These are phyloP conservation scores for Lithosia quadra DNA, from an alignment of 2,888 invertebrate species.

Conservation along the genomic window DNA sequence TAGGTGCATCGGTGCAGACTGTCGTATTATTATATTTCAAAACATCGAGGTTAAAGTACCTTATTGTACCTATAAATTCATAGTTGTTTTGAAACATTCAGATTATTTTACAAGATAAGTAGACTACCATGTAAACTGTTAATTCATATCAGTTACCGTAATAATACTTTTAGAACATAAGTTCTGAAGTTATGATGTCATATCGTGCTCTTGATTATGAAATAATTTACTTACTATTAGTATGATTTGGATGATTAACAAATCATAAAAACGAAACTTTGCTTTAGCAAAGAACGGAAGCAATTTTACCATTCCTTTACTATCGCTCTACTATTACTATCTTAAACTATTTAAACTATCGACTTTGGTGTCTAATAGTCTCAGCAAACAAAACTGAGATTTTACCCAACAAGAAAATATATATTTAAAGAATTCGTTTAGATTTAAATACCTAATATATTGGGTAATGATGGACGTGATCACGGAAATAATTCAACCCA, in stretches of 20 bases:
- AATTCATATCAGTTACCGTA: neutral
- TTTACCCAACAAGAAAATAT: neutral
- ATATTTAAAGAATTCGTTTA: neutral
- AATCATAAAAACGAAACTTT: too few species aligned
- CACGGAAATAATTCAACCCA: neutral
- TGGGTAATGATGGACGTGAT: neutral
- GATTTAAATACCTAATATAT: neutral
- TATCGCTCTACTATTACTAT: too few species aligned
- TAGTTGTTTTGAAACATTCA: slow-evolving; percentile 1
- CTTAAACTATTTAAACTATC: too few species aligned
- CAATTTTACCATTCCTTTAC: too few species aligned
- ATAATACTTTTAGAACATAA: neutral
- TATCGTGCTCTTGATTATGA: neutral
- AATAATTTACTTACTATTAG: too few species aligned
- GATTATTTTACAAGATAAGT: neutral
- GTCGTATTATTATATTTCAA: slow-evolving; percentile 11
- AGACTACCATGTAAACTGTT: neutral
- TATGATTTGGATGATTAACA: too few species aligned
- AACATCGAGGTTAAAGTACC: slow-evolving; percentile 14
- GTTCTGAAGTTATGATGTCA: neutral
- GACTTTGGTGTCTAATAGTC: too few species aligned
- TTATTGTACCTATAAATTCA: neutral
- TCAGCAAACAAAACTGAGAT: too few species aligned
- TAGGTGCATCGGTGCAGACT: slow-evolving; percentile 19
- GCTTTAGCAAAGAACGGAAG: too few species aligned